A percentile compares a stretch with the other conserved stretches of the same genome.
Evolutionary conservation across 2,113 vertebrate species (phyloP).

Genomic region (Misgurnus mizolepis): DNA sequence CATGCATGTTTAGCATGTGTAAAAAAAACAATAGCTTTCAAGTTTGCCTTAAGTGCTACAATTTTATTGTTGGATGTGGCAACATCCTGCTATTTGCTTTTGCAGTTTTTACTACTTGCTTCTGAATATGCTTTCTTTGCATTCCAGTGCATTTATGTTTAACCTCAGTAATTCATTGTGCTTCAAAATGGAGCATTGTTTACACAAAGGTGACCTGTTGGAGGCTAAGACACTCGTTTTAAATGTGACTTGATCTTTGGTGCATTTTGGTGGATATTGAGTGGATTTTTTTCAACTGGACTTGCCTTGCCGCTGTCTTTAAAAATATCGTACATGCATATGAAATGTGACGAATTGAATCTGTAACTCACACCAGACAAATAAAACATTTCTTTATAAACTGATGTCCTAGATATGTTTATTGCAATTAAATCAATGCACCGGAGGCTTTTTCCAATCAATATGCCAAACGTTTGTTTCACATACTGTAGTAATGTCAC

Average conservation of each 20-base stretch:
- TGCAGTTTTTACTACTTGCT: constrained; percentile 50
- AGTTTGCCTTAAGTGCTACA: constrained; percentile 51
- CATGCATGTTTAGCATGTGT: constrained; percentile 58
- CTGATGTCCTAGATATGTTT: not conserved
- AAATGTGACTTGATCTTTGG: constrained; percentile 13
- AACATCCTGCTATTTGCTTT: constrained; percentile 41
- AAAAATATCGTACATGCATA: constrained; percentile 24
- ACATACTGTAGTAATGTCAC: too few species aligned
- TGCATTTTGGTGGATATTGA: constrained; percentile 25
- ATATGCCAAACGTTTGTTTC: too few species aligned
- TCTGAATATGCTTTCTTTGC: constrained; percentile 42
- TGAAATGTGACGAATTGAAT: constrained; percentile 40
- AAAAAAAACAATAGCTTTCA: constrained; percentile 33
- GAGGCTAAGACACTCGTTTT: constrained; percentile 5
- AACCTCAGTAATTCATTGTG: constrained; percentile 32
- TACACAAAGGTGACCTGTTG: constrained; percentile 39
- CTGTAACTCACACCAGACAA: constrained; percentile 59
- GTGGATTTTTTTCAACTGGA: constrained; percentile 19
- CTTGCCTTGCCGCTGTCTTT: constrained; percentile 39
- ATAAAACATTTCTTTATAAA: constrained; percentile 69
- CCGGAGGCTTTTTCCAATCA: too few species aligned
- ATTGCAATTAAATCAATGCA: not conserved
- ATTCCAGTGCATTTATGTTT: constrained; percentile 49
- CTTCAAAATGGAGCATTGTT: constrained; percentile 24
- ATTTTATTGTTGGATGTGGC: constrained; percentile 15